A percentile compares a stretch with the other conserved stretches of the same genome.
Evolutionary conservation across 2,797 vertebrate species (phyloP).

Genomic region (Hoplostethus mediterraneus): DNA sequence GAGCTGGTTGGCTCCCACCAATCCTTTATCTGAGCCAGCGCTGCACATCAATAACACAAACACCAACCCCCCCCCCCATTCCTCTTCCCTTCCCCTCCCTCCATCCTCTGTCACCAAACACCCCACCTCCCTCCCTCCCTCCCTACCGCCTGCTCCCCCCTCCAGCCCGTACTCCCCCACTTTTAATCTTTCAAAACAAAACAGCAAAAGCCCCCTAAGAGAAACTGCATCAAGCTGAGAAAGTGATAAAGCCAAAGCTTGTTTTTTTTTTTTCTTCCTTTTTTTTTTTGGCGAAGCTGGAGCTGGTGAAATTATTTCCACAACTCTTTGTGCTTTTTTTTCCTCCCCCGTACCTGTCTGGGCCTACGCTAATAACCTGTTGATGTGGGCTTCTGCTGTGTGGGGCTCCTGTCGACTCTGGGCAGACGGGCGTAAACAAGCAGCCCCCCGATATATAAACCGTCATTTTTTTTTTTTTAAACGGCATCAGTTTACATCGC

Average conservation of each 20-base stretch:
- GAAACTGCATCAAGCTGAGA: conserved; percentile 76
- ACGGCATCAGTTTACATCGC: conserved; percentile 35
- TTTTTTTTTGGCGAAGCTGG: conserved; percentile 3
- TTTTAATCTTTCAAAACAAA: conserved; percentile 86
- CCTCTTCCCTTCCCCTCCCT: conserved; percentile 51
- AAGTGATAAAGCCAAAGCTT: conserved; percentile 73
- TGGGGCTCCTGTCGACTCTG: conserved; percentile 41
- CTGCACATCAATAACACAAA: conserved; percentile 85
- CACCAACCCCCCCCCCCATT: conserved; percentile 51
- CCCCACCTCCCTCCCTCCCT: conserved; percentile 33
- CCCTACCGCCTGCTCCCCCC: conserved; percentile 52
- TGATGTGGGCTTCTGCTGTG: conserved; percentile 64
- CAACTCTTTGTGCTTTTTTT: conserved; percentile 51
- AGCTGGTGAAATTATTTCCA: conserved; percentile 56
- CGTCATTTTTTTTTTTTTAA: conserved; percentile 49
- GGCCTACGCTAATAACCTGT: conserved; percentile 66
- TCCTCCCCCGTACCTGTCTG: conserved; percentile 46
- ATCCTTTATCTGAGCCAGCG: conserved; percentile 83
- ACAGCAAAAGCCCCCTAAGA: conserved; percentile 69
- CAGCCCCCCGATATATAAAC: conserved; percentile 45
- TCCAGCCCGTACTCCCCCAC: conserved; percentile 67
- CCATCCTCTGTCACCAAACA: conserved; percentile 71
- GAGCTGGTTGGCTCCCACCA: conserved; percentile 79
- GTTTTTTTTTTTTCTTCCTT: conserved; percentile 19
- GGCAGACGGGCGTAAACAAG: conserved; percentile 39